phyloP scores from a whole-genome alignment of 2,888 invertebrate genomes.

The Agapostemon virescens region DNA sequence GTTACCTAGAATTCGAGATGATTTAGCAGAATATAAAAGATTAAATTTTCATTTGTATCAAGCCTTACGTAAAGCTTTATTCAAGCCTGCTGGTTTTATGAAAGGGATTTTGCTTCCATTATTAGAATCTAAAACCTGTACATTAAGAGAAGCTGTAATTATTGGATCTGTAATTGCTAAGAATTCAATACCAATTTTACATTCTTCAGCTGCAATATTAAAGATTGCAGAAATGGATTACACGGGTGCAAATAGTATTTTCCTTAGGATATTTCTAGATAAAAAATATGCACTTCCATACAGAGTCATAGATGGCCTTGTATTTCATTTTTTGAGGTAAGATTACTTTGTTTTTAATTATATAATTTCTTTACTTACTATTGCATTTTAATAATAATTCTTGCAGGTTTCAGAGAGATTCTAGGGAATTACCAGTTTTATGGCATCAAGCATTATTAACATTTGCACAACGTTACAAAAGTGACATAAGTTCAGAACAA shows the following conservation, averaged over 20 bases:
- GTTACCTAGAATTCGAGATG: constrained; percentile 95
- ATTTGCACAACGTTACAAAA: constrained; percentile 97
- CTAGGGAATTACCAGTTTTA: constrained; percentile 92
- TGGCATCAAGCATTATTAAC: constrained; percentile 98
- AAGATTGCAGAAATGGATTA: constrained; percentile 99
- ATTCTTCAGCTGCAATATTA: constrained; percentile 96
- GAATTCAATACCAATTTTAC: constrained; percentile 95
- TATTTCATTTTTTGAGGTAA: constrained; percentile 95
- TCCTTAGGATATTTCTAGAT: constrained; percentile 95
- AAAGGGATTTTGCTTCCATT: constrained; percentile 91
- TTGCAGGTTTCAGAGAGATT: constrained; percentile 90
- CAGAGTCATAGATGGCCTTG: constrained; percentile 95
- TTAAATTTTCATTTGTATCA: constrained; percentile 98
- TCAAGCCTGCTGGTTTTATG: constrained; percentile 99
- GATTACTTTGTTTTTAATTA: constrained; percentile 35
- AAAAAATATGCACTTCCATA: constrained; percentile 99
- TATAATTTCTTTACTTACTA: background rate
- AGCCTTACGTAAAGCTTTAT: constrained; percentile 94
- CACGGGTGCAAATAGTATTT: constrained; percentile 96
- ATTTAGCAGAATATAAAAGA: constrained; percentile 96
- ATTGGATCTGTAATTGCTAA: constrained; percentile 94
- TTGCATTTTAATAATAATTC: constrained; percentile 14
- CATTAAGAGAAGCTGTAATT: constrained; percentile 96
- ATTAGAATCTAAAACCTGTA: constrained; percentile 94
- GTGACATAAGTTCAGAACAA: constrained; percentile 96